These are phyloP conservation scores for Adineta ricciae DNA, from an alignment of 2,888 invertebrate genomes.

Conservation along the genomic window DNA sequence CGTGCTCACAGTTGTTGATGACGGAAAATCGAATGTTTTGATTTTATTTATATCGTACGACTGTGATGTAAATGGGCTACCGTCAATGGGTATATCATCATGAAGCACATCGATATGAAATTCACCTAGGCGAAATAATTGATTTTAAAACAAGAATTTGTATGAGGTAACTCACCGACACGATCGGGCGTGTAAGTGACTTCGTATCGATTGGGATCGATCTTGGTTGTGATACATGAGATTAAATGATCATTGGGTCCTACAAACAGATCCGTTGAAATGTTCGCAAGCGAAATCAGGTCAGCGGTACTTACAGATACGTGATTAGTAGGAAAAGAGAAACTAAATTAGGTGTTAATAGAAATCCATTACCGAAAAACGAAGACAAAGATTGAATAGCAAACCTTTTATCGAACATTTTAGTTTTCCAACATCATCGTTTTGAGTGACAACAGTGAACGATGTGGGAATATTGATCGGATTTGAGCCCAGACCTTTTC, in stretches of 20 bases:
- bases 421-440: conserved; percentile 51
- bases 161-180: not conserved
- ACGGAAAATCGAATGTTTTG: conserved; percentile 34
- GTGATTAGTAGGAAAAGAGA: not conserved
- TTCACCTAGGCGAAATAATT: conserved; percentile 34
- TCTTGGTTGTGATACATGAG: conserved; percentile 23
- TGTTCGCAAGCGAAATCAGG: not conserved
- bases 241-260: conserved; percentile 19
- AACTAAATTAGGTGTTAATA: not conserved
- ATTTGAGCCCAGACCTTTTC: conserved; percentile 76
- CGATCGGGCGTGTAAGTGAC: not conserved
- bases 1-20: conserved; percentile 52
- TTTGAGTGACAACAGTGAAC: conserved; percentile 70
- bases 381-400: not conserved
- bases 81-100: conserved; percentile 36
- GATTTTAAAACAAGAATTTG: too few species aligned
- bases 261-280: not conserved
- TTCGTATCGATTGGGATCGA: not conserved
- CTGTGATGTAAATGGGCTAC: conserved; percentile 15
- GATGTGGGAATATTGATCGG: conserved; percentile 73
- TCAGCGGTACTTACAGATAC: not conserved
- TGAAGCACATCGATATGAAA: conserved; percentile 44
- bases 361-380: not conserved
- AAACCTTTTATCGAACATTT: conserved; percentile 21
- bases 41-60: conserved; percentile 18